Conservation (phyloP, 2,888 invertebrate genomes). For the Aplocera efformata region DNA sequence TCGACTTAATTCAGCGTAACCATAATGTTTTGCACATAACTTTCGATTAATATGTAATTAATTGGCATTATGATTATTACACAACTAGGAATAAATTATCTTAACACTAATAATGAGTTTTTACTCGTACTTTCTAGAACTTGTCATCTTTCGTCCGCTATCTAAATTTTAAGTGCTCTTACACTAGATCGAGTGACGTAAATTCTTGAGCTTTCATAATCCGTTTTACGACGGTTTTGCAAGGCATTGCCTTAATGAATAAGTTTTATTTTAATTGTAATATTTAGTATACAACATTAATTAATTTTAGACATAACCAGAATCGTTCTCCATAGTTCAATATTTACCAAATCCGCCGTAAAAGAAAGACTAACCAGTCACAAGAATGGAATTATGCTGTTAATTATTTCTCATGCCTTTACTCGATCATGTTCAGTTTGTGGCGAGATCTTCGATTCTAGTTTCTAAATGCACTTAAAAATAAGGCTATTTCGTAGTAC, state of each 20-base stretch:
- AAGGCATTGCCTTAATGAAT: conserved; percentile 1
- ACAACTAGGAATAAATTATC: conserved; percentile 7
- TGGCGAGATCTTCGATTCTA: conserved; percentile 22
- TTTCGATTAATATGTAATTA: background rate
- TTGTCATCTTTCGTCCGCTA: conserved; percentile 3
- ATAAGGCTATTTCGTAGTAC: conserved; percentile 22
- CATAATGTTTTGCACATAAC: conserved; percentile 2
- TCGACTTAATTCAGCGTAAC: conserved; percentile 4
- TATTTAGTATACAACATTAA: background rate
- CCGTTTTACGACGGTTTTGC: background rate
- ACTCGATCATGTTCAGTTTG: conserved; percentile 24
- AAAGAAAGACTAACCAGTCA: no score
- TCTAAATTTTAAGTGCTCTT: conserved; percentile 31
- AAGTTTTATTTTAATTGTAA: no score
- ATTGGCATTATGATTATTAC: conserved; percentile 17
- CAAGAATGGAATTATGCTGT: no score
- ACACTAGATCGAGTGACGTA: conserved; percentile 32
- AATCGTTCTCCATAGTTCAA: no score
- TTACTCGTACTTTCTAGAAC: conserved; percentile 2
- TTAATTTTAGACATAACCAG: no score
- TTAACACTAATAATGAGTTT: conserved; percentile 11
- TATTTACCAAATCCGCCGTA: no score
- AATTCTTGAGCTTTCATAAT: conserved; percentile 17
- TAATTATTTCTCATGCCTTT: background rate
- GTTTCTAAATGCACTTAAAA: conserved; percentile 21